Evolutionary conservation across 2,113 vertebrate genomes (phyloP).

Genomic region (Hylia prasina): DNA sequence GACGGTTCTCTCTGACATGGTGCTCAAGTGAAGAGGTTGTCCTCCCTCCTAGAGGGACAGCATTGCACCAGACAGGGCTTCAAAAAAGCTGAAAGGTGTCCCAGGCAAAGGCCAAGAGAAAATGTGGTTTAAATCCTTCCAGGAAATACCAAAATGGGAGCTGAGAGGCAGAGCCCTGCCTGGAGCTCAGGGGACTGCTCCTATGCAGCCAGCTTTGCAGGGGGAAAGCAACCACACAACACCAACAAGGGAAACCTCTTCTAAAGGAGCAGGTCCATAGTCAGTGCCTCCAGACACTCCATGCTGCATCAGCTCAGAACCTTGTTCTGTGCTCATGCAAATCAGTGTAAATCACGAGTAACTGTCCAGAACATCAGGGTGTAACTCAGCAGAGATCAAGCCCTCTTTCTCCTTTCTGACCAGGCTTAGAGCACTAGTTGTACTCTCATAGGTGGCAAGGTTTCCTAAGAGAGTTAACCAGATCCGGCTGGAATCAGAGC

Average conservation of each 20-base stretch:
- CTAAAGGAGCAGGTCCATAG: background rate
- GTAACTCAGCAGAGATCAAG: background rate
- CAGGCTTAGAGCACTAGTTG: background rate
- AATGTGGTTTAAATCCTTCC: background rate
- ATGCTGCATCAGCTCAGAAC: background rate
- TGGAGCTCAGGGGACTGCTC: background rate
- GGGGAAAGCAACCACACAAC: background rate
- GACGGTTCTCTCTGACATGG: background rate
- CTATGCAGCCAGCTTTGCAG: background rate
- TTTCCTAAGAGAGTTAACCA: constrained; percentile 76
- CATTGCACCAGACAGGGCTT: background rate
- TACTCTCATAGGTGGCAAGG: constrained; percentile 47
- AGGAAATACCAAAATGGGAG: background rate
- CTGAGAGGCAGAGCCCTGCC: background rate
- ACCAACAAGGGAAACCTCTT: background rate
- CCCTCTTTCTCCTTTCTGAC: background rate
- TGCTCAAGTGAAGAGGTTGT: background rate
- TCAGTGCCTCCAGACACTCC: background rate
- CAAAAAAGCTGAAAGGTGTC: background rate
- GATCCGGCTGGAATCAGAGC: constrained; percentile 69
- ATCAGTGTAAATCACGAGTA: background rate
- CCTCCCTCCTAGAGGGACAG: background rate
- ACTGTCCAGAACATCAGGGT: background rate
- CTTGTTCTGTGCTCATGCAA: background rate
- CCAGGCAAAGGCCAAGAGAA: background rate